Evolutionary conservation across 2,797 vertebrate species (phyloP).

Genomic region (Pipistrellus pygmaeus): DNA sequence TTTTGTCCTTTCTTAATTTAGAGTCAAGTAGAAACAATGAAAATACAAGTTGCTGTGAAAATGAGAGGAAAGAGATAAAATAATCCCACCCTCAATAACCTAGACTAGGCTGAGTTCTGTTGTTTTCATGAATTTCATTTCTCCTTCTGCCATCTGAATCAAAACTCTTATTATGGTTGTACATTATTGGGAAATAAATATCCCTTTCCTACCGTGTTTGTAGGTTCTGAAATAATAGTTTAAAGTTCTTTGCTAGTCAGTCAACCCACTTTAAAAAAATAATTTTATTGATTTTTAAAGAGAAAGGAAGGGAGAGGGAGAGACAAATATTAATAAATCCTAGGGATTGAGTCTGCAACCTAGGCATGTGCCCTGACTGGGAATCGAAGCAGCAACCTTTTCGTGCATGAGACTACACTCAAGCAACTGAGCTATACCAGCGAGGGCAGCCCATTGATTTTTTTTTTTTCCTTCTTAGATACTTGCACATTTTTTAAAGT

Average conservation of each 20-base stretch:
- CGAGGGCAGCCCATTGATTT: not conserved
- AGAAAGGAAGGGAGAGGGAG: not conserved
- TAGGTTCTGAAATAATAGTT: not conserved
- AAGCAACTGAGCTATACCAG: not conserved
- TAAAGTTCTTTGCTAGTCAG: not conserved
- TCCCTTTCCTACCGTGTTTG: not conserved
- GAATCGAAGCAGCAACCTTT: not conserved
- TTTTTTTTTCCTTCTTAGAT: not conserved
- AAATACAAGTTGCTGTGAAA: not conserved
- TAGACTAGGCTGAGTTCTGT: not conserved
- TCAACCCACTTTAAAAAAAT: not conserved
- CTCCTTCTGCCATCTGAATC: not conserved
- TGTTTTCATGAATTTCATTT: constrained; percentile 45
- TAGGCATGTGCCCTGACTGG: not conserved
- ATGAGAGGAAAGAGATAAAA: constrained; percentile 5
- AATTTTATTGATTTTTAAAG: not conserved
- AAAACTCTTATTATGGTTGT: not conserved
- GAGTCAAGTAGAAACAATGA: not conserved
- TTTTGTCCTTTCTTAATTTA: not conserved
- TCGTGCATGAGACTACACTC: not conserved
- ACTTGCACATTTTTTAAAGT: not conserved
- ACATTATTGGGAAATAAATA: not conserved
- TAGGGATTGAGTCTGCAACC: not conserved
- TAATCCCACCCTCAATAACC: not conserved
- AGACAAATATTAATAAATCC: not conserved